A percentile compares a stretch with the other conserved stretches of the same genome.
Conservation (phyloP, 1,140 invertebrate species). For the Drosophila nasuta region DNA sequence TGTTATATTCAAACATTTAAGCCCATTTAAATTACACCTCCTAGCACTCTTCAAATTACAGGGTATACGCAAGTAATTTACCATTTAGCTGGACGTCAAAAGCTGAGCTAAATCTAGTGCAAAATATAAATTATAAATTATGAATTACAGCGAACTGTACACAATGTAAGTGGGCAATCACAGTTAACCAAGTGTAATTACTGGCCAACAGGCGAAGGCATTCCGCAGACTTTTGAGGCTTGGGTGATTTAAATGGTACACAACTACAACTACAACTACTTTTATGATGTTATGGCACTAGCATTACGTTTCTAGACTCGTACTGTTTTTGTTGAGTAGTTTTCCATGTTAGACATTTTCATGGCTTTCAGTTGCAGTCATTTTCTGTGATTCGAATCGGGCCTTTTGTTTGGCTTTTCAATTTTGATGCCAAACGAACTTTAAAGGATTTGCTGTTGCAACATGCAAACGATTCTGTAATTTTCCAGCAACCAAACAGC, state of each 20-base stretch:
- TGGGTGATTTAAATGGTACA: slow-evolving; percentile 20
- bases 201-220: neutral
- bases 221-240: neutral
- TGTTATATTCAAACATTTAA: neutral
- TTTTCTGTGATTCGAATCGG: slow-evolving; percentile 12
- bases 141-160: slow-evolving; percentile 69
- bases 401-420: slow-evolving; percentile 57
- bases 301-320: neutral
- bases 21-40: neutral
- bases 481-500: slow-evolving; percentile 9
- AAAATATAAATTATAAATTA: slow-evolving; percentile 36
- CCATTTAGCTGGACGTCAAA: slow-evolving; percentile 11
- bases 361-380: slow-evolving; percentile 18
- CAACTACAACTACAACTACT: neutral
- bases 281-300: slow-evolving; percentile 39
- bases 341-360: slow-evolving; percentile 60
- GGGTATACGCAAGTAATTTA: slow-evolving; percentile 4
- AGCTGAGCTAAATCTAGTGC: slow-evolving; percentile 27
- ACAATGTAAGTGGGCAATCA: slow-evolving; percentile 39
- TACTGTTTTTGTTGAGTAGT: slow-evolving; percentile 46
- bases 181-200: slow-evolving; percentile 37
- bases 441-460: slow-evolving; percentile 35
- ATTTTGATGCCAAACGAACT: slow-evolving; percentile 36
- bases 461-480: slow-evolving; percentile 38
- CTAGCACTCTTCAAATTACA: neutral